phyloP scores from a whole-genome alignment of 2,797 vertebrate species.

The Clamator glandarius region DNA sequence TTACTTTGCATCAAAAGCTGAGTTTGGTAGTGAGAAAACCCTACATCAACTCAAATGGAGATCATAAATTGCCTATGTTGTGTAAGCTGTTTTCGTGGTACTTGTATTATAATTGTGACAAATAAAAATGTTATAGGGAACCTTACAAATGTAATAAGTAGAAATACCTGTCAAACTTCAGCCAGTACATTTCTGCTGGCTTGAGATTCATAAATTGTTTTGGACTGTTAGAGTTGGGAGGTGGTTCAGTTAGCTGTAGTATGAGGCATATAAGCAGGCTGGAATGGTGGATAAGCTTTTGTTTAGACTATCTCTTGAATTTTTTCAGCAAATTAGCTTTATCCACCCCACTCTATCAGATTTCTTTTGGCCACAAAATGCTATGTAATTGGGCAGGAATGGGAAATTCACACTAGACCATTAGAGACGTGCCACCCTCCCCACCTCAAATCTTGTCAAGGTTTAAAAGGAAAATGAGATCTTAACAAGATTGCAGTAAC shows the following conservation, averaged over 20 bases:
- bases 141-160: not conserved
- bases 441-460: slow-evolving; percentile 29
- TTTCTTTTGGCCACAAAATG: not conserved
- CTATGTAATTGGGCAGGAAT: not conserved
- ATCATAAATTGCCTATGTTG: not conserved
- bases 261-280: not conserved
- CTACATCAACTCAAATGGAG: not conserved
- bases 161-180: not conserved
- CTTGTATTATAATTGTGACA: not conserved
- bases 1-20: not conserved
- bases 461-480: slow-evolving; percentile 49
- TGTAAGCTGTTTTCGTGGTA: not conserved
- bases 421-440: not conserved
- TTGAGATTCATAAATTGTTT: not conserved
- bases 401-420: not conserved
- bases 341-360: not conserved
- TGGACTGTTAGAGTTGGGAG: not conserved
- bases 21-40: not conserved
- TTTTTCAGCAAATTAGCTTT: not conserved
- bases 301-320: not conserved
- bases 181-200: not conserved
- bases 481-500: slow-evolving; percentile 38
- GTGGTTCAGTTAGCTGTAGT: not conserved
- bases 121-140: not conserved
- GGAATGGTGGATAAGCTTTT: not conserved